Evolutionary conservation across 2,113 vertebrate genomes (phyloP).

Genomic region (Australoheros scitulus): DNA sequence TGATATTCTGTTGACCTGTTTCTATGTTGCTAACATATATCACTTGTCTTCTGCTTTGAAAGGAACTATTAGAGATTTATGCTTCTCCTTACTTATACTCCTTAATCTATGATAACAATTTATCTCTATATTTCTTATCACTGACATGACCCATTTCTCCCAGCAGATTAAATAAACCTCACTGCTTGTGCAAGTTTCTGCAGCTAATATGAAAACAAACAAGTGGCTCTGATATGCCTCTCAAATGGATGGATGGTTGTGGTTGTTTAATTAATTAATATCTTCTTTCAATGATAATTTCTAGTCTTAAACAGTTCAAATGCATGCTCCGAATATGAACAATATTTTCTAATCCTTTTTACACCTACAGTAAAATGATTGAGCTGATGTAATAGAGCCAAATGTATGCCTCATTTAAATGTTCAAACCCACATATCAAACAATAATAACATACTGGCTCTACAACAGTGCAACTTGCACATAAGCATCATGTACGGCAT

Average conservation of each 20-base stretch:
- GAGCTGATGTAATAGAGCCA: background rate
- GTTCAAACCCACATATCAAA: background rate
- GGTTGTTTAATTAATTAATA: background rate
- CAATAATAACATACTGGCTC: slow-evolving; percentile 3
- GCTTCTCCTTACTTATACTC: slow-evolving; percentile 3
- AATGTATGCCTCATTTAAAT: background rate
- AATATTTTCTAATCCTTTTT: background rate
- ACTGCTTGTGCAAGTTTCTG: background rate
- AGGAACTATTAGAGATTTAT: slow-evolving; percentile 42
- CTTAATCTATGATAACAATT: slow-evolving; percentile 48
- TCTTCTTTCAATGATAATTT: slow-evolving; percentile 1
- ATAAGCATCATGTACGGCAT: background rate
- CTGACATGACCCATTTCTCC: slow-evolving; percentile 39
- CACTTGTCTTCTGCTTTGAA: slow-evolving; percentile 17
- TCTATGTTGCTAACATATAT: slow-evolving; percentile 22
- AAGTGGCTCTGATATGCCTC: background rate
- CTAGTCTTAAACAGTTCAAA: background rate
- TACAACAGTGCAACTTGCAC: background rate
- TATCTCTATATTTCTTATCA: slow-evolving; percentile 33
- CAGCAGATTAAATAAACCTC: slow-evolving; percentile 41
- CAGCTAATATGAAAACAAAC: slow-evolving; percentile 1
- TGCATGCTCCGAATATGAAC: background rate
- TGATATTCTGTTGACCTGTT: slow-evolving; percentile 35
- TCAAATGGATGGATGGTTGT: background rate
- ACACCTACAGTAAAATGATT: background rate